A percentile compares a stretch with the other conserved stretches of the same genome.
These are phyloP conservation scores for Oopsacas minuta DNA, from an alignment of 37 sponge, comb jelly and placozoan species.

Conservation along the genomic window DNA sequence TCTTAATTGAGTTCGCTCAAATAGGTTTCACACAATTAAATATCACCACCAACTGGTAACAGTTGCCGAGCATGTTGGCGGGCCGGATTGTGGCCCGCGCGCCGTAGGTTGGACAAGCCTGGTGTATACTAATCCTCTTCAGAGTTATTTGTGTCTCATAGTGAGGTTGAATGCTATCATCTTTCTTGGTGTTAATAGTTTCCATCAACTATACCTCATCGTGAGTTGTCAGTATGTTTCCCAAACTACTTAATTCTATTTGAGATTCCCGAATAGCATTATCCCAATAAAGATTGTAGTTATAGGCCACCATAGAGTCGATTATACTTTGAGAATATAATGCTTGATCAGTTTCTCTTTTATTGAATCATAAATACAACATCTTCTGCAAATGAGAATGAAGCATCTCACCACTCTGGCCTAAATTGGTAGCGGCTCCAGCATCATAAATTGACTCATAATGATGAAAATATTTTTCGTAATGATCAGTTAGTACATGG, in stretches of 20 bases:
- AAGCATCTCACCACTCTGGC: conserved; percentile 5
- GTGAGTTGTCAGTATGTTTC: not conserved
- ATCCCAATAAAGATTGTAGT: conserved; percentile 10
- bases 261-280: not conserved
- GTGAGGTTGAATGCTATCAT: not conserved
- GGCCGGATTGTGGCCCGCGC: too few species aligned
- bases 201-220: conserved; percentile 1
- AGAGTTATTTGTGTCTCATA: not conserved
- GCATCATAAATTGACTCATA: conserved; percentile 9
- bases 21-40: too few species aligned
- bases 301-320: conserved; percentile 1
- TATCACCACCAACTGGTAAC: too few species aligned
- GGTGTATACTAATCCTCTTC: not conserved
- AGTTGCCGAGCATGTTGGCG: too few species aligned
- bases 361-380: not conserved
- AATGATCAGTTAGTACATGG: conserved; percentile 5
- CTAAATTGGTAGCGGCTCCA: not conserved
- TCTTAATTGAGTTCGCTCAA: too few species aligned
- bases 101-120: too few species aligned
- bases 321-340: not conserved
- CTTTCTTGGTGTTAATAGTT: not conserved
- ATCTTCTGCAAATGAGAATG: conserved; percentile 19
- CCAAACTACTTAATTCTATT: not conserved
- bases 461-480: not conserved
- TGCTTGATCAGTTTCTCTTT: conserved; percentile 15